Evolutionary conservation across 1,140 invertebrate genomes (phyloP).

Genomic region (Papilio helenus): DNA sequence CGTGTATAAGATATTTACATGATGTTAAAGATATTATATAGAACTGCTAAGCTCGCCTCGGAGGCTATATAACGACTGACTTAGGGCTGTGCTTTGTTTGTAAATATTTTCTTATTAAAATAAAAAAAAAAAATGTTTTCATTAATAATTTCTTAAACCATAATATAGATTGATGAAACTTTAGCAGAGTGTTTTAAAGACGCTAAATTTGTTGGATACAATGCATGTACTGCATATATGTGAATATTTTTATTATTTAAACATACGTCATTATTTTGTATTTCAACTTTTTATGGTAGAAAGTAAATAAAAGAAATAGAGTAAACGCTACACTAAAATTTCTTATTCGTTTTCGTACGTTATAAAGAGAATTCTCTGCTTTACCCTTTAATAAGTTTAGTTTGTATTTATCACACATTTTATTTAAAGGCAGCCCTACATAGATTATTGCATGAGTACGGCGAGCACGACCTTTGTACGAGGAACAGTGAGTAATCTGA

Average conservation of each 20-base stretch:
- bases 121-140: too few relatives aligned
- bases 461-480: neutral
- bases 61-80: neutral
- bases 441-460: slow-evolving; percentile 6
- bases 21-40: slow-evolving; percentile 11
- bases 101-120: neutral
- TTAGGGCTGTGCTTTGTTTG: neutral
- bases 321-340: too few relatives aligned
- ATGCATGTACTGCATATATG: too few relatives aligned
- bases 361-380: neutral
- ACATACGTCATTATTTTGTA: too few relatives aligned
- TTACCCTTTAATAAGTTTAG: neutral
- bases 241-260: too few relatives aligned
- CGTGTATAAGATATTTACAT: slow-evolving; percentile 7
- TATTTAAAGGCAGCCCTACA: neutral
- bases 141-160: too few relatives aligned
- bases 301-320: too few relatives aligned
- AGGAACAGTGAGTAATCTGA: slow-evolving; percentile 21
- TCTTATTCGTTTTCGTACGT: neutral
- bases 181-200: too few relatives aligned
- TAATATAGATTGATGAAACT: neutral
- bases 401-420: neutral
- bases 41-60: neutral
- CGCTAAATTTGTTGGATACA: too few relatives aligned
- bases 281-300: too few relatives aligned